Evolutionary conservation across 2,797 vertebrate species (phyloP).

Genomic region (Acipenser transmontanus): DNA sequence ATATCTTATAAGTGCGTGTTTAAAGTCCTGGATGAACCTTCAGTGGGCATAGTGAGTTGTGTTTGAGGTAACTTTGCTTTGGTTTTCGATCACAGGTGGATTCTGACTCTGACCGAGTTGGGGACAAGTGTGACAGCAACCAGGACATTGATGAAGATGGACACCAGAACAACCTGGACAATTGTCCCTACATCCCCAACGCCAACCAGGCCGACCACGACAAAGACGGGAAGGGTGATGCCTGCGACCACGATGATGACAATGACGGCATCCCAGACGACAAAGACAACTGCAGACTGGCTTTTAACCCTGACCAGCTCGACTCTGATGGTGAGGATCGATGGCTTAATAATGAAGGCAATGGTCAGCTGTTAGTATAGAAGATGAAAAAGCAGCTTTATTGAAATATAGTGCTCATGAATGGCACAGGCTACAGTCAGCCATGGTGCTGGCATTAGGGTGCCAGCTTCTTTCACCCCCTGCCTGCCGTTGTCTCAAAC

Average conservation of each 20-base stretch:
- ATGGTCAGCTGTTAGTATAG: no score
- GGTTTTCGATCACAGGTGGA: constrained; percentile 65
- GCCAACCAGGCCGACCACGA: constrained; percentile 97
- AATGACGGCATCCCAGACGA: constrained; percentile 94
- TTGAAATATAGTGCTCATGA: no score
- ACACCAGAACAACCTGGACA: constrained; percentile 98
- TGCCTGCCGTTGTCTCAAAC: no score
- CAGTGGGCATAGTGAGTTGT: no score
- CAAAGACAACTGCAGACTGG: constrained; percentile 91
- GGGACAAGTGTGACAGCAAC: constrained; percentile 93
- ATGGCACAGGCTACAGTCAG: no score
- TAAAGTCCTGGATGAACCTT: no score
- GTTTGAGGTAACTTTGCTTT: no score
- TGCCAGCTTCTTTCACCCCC: no score
- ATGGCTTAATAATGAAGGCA: not conserved
- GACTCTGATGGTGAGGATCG: constrained; percentile 82
- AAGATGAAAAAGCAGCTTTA: no score
- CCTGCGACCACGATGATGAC: constrained; percentile 94
- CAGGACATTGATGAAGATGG: constrained; percentile 97
- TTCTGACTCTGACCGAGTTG: constrained; percentile 87
- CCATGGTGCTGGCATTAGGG: no score
- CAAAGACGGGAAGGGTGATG: constrained; percentile 95
- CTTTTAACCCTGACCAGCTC: constrained; percentile 84
- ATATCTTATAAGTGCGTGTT: no score
- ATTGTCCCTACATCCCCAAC: constrained; percentile 94